Evolutionary conservation across 2,888 invertebrate genomes (phyloP).

Genomic region (Nomada ferruginata): DNA sequence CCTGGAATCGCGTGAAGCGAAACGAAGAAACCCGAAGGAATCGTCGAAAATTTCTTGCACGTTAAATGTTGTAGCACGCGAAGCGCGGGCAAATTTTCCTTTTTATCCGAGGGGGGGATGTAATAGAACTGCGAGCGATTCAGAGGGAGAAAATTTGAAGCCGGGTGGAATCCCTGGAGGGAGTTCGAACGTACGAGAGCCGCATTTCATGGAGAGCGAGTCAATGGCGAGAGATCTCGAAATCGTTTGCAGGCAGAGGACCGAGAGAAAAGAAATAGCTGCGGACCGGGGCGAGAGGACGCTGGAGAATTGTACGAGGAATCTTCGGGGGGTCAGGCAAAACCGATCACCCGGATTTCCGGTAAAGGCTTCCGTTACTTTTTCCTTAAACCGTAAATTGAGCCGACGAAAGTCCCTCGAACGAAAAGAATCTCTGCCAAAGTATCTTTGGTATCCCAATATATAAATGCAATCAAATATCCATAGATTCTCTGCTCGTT

Average conservation of each 20-base stretch:
- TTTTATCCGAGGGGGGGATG: neutral
- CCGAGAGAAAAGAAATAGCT: constrained; percentile 14
- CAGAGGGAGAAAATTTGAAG: neutral
- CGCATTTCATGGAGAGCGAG: constrained; percentile 34
- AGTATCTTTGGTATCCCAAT: too few species aligned
- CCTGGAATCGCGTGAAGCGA: neutral
- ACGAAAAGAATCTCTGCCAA: neutral
- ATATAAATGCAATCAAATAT: too few species aligned
- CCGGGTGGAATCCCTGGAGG: neutral
- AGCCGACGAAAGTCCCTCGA: neutral
- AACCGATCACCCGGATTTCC: constrained; percentile 60
- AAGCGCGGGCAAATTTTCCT: neutral
- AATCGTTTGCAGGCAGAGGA: constrained; percentile 51
- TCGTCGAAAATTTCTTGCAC: too few species aligned
- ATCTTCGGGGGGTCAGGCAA: constrained; percentile 40
- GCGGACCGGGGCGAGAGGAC: neutral
- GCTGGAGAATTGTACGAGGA: neutral
- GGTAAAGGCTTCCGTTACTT: constrained; percentile 20
- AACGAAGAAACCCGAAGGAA: neutral
- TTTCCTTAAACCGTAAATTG: neutral
- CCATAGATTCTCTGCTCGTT: too few species aligned
- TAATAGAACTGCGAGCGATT: neutral
- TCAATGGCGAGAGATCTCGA: constrained; percentile 40
- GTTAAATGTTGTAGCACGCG: too few species aligned
- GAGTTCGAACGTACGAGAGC: neutral